Base-by-base conservation (phyloP, 2,888 invertebrate genomes). In the Ophioninae sp. region DNA sequence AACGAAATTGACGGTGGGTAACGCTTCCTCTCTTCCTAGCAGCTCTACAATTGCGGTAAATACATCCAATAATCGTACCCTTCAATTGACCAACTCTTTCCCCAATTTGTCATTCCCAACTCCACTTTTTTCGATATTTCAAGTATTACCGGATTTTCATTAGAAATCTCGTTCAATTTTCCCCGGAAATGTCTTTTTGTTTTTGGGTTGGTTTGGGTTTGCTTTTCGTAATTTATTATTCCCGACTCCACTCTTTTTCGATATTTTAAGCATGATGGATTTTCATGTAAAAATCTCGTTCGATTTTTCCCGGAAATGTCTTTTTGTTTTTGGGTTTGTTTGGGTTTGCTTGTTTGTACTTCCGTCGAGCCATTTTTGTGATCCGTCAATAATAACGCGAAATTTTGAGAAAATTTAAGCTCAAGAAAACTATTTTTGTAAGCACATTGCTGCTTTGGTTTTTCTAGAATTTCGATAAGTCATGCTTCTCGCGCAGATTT, bases 1-100 rank as follows among this genome's bases (percentile, higher is more conserved):
- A 72, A 79, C 56, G 64, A 63, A 71, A 78, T 69, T 44, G 77
- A 30, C 63, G n/a, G 44, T 64, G 63, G 39, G 37, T 58, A 71
- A 56, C 17, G n/a, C 44, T 58, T 17, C 51, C 23, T 68, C 44
- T 77, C 59, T 30, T 51, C 37, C 41, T 65, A n/a, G 56, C 44
- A 56, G 9, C 51, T 56, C 30, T 37, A 20, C 13, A 41, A 44
- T 72, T 39, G 61, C 23, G 56, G 51, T 37, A 56, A 78, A 56
- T 72, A 20, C 22, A n/a, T 20, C 10, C 51, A n/a, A 61, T 41
- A 30, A 68, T 76, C 61, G 23, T 9, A 64, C 37, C 51, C 20
- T 37, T 37, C 5, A 51, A 64, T 20, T 61, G 22, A 5, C 22
- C 9, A 10, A 44, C 8, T 17, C 10, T 23, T 63, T 64, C n/a